Percentiles rank a stretch among this genome's conserved stretches.
phyloP scores from a whole-genome alignment of 1,140 invertebrate genomes.

The Tachypleus tridentatus region DNA sequence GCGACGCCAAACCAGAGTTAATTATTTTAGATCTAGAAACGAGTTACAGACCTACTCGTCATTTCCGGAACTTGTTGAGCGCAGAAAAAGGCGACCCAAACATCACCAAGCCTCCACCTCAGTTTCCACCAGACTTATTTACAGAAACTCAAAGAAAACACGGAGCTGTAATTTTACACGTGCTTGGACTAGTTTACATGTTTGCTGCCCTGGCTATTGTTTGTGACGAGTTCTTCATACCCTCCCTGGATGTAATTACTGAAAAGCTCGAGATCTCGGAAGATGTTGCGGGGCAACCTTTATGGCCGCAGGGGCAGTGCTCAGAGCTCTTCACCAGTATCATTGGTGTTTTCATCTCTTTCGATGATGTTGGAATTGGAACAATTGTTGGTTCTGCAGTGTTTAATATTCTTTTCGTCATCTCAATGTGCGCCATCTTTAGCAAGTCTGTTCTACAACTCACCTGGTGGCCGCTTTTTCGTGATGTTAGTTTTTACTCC shows the following conservation, averaged over 20 bases:
- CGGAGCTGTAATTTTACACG: constrained; percentile 73
- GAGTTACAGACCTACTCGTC: constrained; percentile 6
- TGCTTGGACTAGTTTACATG: constrained; percentile 85
- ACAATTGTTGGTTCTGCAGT: constrained; percentile 89
- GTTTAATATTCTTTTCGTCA: constrained; percentile 89
- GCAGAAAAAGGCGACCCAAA: neutral
- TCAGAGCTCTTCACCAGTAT: constrained; percentile 80
- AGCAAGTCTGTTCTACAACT: constrained; percentile 68
- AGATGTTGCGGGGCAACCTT: constrained; percentile 87
- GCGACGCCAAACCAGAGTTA: neutral
- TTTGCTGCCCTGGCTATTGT: constrained; percentile 83
- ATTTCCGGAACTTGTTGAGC: constrained; percentile 3
- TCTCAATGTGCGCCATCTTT: constrained; percentile 86
- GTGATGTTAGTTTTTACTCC: constrained; percentile 92
- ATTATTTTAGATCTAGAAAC: neutral
- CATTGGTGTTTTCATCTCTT: constrained; percentile 87
- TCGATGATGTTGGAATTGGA: constrained; percentile 55
- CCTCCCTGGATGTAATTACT: constrained; percentile 83
- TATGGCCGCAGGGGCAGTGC: constrained; percentile 86
- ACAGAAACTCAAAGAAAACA: constrained; percentile 61
- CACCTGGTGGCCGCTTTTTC: constrained; percentile 90
- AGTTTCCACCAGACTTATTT: constrained; percentile 80
- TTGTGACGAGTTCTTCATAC: constrained; percentile 89
- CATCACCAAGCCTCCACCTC: neutral
- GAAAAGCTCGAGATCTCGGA: constrained; percentile 79